These are phyloP conservation scores for Mustelus asterias DNA, from an alignment of 2,113 vertebrate species.

Conservation along the genomic window DNA sequence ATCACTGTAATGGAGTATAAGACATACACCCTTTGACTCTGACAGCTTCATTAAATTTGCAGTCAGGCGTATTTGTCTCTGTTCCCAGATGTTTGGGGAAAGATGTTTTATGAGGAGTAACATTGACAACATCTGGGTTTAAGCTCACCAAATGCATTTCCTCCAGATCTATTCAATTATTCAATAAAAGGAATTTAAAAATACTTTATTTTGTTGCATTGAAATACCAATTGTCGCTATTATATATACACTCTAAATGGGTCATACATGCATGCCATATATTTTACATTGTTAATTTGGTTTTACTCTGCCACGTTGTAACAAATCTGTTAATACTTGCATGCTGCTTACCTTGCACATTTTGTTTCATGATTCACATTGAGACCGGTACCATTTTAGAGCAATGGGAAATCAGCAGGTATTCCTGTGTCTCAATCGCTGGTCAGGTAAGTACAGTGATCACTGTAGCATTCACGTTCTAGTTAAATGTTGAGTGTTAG, in stretches of 20 bases:
- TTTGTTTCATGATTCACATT: not conserved
- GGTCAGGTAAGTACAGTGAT: not conserved
- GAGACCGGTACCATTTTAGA: not conserved
- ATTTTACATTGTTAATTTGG: not conserved
- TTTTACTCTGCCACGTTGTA: not conserved
- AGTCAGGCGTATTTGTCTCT: not conserved
- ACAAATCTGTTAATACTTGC: not conserved
- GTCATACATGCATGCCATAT: too few relatives aligned
- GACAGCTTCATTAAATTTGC: slow-evolving; percentile 12
- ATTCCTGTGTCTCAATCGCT: not conserved
- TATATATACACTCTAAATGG: not conserved
- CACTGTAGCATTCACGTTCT: not conserved
- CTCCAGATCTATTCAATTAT: not conserved
- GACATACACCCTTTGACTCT: not conserved
- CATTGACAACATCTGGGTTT: not conserved
- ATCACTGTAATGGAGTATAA: not conserved
- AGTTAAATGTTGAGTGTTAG: not conserved
- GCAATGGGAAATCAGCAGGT: not conserved
- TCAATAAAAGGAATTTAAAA: not conserved
- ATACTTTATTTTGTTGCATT: not conserved
- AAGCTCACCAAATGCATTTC: slow-evolving; percentile 3
- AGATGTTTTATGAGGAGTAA: slow-evolving; percentile 11
- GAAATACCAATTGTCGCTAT: not conserved
- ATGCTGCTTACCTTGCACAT: not conserved
- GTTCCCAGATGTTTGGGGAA: slow-evolving; percentile 7